These are phyloP conservation scores for Saxidomus purpurata DNA, from an alignment of 1,140 invertebrate genomes.

Conservation along the genomic window DNA sequence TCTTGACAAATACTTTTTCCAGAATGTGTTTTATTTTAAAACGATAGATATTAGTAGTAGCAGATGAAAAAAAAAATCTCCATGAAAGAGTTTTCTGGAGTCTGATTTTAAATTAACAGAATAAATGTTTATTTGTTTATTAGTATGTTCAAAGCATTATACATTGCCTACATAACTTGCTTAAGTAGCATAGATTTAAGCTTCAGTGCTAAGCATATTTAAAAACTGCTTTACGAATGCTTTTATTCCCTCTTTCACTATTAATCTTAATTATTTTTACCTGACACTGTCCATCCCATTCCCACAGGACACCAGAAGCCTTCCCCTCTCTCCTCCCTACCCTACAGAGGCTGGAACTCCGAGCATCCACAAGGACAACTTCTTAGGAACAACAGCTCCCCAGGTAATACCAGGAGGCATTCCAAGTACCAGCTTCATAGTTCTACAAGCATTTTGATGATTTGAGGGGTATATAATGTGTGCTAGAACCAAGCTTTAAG, in stretches of 20 bases:
- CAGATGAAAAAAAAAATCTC: too few relatives aligned
- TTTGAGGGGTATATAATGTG: too few relatives aligned
- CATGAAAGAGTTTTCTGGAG: too few relatives aligned
- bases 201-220: background rate
- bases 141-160: background rate
- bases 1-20: too few relatives aligned
- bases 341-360: constrained; percentile 13
- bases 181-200: background rate
- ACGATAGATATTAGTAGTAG: too few relatives aligned
- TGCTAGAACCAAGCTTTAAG: too few relatives aligned
- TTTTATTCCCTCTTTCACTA: background rate
- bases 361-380: constrained; percentile 13
- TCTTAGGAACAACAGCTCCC: background rate
- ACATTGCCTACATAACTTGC: background rate
- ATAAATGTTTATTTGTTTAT: too few relatives aligned
- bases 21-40: too few relatives aligned
- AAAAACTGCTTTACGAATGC: background rate
- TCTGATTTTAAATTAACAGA: too few relatives aligned
- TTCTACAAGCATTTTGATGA: too few relatives aligned
- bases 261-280: background rate
- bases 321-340: background rate
- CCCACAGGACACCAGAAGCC: constrained; percentile 26
- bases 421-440: background rate
- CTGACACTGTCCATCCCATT: constrained; percentile 12
- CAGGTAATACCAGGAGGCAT: constrained; percentile 29